phyloP scores from a whole-genome alignment of 2,888 invertebrate genomes.

The Hydrotaea diabolus region DNA sequence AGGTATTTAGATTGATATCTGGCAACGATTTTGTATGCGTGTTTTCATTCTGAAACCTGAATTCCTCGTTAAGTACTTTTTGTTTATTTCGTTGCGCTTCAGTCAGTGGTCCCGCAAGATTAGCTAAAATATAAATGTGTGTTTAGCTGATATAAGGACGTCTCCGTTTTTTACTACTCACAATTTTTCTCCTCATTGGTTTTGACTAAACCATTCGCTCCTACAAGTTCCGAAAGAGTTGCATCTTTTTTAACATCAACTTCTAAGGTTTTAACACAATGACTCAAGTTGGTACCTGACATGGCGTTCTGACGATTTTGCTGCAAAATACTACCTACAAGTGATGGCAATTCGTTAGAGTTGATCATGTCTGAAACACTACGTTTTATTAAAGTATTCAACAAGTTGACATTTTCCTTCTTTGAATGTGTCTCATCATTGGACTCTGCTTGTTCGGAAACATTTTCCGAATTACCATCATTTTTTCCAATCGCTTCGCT shows the following conservation, averaged over 20 bases:
- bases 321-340: conserved; percentile 57
- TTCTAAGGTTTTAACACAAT: conserved; percentile 64
- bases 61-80: conserved; percentile 84
- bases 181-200: conserved; percentile 33
- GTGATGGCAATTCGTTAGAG: conserved; percentile 72
- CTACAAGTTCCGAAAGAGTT: conserved; percentile 18
- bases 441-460: not conserved
- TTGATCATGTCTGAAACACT: conserved; percentile 76
- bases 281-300: conserved; percentile 65
- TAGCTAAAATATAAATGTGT: conserved; percentile 20
- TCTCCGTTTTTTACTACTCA: conserved; percentile 31
- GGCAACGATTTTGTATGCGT: conserved; percentile 59
- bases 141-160: too few species aligned
- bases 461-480: not conserved
- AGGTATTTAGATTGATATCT: conserved; percentile 73
- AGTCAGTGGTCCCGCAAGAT: conserved; percentile 79
- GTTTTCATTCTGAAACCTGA: conserved; percentile 77
- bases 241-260: conserved; percentile 42
- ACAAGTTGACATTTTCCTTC: conserved; percentile 47
- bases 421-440: conserved; percentile 8
- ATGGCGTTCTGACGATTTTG: conserved; percentile 74
- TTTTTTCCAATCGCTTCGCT: not conserved
- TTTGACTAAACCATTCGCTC: not conserved
- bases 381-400: conserved; percentile 66
- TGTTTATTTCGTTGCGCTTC: conserved; percentile 84